phyloP scores from a whole-genome alignment of 2,888 invertebrate genomes.

The Dynastes tityus region DNA sequence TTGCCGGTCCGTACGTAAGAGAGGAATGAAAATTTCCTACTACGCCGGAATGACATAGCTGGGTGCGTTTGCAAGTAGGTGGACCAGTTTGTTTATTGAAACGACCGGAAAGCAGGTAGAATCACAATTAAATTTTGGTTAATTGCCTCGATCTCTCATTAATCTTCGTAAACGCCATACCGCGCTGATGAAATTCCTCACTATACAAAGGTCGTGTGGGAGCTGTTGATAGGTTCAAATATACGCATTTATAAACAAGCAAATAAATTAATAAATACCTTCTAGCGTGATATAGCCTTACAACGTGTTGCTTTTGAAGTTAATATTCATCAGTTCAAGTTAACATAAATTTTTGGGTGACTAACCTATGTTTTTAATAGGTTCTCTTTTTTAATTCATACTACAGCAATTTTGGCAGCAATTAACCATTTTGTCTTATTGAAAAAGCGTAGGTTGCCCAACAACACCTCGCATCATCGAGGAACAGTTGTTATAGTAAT shows the following conservation, averaged over 20 bases:
- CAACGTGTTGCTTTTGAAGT: background rate
- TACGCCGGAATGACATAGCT: slow-evolving; percentile 15
- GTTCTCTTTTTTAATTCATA: too few relatives aligned
- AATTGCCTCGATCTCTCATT: slow-evolving; percentile 32
- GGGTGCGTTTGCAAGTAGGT: slow-evolving; percentile 50
- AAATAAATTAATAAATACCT: background rate
- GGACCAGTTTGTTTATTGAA: slow-evolving; percentile 48
- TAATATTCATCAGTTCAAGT: background rate
- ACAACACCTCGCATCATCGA: too few relatives aligned
- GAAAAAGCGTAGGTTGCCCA: too few relatives aligned
- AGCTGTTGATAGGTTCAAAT: background rate
- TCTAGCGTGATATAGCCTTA: background rate
- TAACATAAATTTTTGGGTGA: too few relatives aligned
- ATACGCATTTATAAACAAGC: background rate
- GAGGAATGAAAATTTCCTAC: slow-evolving; percentile 17
- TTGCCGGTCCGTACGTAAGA: slow-evolving; percentile 5
- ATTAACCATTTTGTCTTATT: too few relatives aligned
- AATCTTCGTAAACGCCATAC: slow-evolving; percentile 13
- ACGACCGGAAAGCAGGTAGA: slow-evolving; percentile 20
- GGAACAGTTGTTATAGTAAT: too few relatives aligned
- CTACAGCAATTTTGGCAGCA: too few relatives aligned
- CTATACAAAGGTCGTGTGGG: slow-evolving; percentile 11
- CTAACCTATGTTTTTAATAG: too few relatives aligned
- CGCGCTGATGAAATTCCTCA: slow-evolving; percentile 13
- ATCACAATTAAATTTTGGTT: slow-evolving; percentile 47